These are phyloP conservation scores for Hydractinia echinata DNA, from an alignment of 30 jellyfish, hydroid and myxozoan genomes.

Conservation along the genomic window DNA sequence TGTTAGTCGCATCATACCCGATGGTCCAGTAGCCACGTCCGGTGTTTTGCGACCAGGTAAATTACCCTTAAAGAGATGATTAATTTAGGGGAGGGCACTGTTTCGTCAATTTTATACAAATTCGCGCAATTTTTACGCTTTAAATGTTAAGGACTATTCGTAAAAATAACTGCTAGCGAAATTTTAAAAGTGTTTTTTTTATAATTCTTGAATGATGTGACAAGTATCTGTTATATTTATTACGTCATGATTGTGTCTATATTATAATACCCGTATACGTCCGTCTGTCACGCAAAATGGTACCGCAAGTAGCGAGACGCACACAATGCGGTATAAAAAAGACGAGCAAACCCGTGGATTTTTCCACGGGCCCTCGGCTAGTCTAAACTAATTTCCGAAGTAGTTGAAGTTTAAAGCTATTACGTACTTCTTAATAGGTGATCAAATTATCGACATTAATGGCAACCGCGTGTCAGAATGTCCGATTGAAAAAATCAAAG, in stretches of 20 bases:
- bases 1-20: conserved; percentile 86
- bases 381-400: background rate
- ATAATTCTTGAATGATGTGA: too few species aligned
- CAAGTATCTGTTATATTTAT: too few species aligned
- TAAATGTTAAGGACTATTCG: too few species aligned
- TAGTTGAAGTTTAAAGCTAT: background rate
- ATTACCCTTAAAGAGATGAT: background rate
- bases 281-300: too few species aligned
- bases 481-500: conserved; percentile 76
- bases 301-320: too few species aligned
- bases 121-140: too few species aligned
- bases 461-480: conserved; percentile 72
- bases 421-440: conserved; percentile 43
- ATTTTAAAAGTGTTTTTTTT: too few species aligned
- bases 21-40: conserved; percentile 91
- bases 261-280: background rate
- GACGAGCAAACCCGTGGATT: too few species aligned
- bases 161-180: too few species aligned
- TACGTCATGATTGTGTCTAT: conserved; percentile 4
- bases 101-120: too few species aligned
- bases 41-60: conserved; percentile 93
- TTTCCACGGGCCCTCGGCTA: background rate
- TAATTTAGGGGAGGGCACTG: too few species aligned
- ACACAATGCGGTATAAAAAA: too few species aligned
- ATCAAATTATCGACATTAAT: conserved; percentile 75